Conservation (phyloP, 2,113 vertebrate species). For the Terrapene triunguis region DNA sequence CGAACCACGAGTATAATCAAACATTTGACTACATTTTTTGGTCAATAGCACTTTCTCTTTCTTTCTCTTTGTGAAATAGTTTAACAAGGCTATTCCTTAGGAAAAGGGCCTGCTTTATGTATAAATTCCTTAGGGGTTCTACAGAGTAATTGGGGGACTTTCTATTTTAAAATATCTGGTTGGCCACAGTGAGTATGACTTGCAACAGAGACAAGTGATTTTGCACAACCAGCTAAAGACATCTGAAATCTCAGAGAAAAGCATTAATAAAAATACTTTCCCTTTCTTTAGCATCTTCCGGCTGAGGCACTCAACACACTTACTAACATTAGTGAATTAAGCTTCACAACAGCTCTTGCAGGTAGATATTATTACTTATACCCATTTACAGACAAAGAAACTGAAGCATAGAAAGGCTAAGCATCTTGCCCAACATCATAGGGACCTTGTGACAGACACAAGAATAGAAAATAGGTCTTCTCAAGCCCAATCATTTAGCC, state of each 20-base stretch:
- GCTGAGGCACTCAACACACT: slow-evolving; percentile 19
- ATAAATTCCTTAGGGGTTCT: background rate
- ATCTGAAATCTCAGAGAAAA: slow-evolving; percentile 15
- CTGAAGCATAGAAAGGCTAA: background rate
- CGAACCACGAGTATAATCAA: background rate
- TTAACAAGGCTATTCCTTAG: background rate
- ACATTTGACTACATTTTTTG: background rate
- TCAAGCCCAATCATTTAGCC: background rate
- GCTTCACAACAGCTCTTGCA: background rate
- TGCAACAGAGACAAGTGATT: slow-evolving; percentile 5
- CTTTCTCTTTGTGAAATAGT: background rate
- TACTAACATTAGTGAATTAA: slow-evolving; percentile 2
- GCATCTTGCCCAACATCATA: background rate
- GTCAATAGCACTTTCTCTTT: background rate
- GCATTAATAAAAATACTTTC: slow-evolving; percentile 1
- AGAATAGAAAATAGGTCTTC: slow-evolving; percentile 12
- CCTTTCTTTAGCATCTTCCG: slow-evolving; percentile 20
- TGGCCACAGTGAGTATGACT: background rate
- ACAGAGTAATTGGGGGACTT: background rate
- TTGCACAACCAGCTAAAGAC: background rate
- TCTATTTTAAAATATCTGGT: background rate
- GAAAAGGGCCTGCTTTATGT: background rate
- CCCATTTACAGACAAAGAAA: slow-evolving; percentile 29
- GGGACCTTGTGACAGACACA: background rate
- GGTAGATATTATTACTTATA: slow-evolving; percentile 14